phyloP scores from a whole-genome alignment of 2,113 vertebrate genomes.

The Eretmochelys imbricata region DNA sequence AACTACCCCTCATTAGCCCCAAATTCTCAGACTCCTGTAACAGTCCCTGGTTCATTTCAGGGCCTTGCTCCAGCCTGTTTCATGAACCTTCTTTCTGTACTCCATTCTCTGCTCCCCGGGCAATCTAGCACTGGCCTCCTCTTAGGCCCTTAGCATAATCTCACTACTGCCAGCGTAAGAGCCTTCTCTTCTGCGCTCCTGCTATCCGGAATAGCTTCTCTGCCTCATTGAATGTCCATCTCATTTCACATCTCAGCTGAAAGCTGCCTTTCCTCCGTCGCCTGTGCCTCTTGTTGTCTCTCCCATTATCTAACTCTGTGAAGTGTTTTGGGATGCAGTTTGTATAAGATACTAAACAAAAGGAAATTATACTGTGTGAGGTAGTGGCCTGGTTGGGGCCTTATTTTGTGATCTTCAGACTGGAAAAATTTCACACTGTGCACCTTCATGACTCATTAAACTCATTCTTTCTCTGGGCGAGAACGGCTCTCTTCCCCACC shows the following conservation, averaged over 20 bases:
- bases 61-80: background rate
- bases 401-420: slow-evolving; percentile 27
- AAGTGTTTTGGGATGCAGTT: background rate
- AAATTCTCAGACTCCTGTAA: background rate
- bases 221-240: background rate
- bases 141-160: background rate
- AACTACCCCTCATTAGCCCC: background rate
- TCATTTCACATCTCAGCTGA: background rate
- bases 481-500: slow-evolving; percentile 27
- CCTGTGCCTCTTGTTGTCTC: slow-evolving; percentile 6
- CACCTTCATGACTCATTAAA: slow-evolving; percentile 58
- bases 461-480: slow-evolving; percentile 40
- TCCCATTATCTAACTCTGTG: background rate
- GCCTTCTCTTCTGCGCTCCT: slow-evolving; percentile 16
- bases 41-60: background rate
- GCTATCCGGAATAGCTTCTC: background rate
- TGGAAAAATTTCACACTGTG: slow-evolving; percentile 10
- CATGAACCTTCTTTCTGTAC: background rate
- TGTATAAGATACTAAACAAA: background rate
- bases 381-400: slow-evolving; percentile 30
- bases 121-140: background rate
- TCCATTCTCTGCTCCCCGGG: background rate
- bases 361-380: slow-evolving; percentile 23
- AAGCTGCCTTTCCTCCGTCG: rapidly evolving
- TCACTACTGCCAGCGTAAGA: slow-evolving; percentile 3